These are phyloP conservation scores for Erithacus rubecula DNA, from an alignment of 2,797 vertebrate species.

Conservation along the genomic window DNA sequence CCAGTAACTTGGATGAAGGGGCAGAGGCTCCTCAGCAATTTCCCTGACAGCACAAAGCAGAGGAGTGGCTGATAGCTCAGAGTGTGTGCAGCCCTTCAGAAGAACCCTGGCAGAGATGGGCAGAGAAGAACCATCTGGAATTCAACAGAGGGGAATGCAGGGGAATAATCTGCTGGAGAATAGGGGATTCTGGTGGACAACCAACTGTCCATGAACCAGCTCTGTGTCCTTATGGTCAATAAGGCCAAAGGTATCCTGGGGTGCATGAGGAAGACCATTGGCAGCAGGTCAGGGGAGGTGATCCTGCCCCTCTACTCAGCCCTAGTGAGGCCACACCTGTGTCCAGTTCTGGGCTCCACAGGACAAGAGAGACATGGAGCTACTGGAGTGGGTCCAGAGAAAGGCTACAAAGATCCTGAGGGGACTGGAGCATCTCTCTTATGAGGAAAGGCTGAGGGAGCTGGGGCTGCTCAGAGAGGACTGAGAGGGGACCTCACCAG, in stretches of 20 bases:
- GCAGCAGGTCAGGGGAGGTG: fast-evolving
- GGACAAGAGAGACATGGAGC: no score
- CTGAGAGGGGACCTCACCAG: neutral
- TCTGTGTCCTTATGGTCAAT: no score
- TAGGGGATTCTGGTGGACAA: neutral
- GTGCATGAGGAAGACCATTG: neutral
- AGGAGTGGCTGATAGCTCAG: fast-evolving
- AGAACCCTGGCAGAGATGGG: fast-evolving
- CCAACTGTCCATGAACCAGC: neutral
- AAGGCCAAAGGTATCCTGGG: neutral
- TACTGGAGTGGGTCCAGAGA: no score
- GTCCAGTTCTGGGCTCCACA: no score
- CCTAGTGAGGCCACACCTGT: neutral
- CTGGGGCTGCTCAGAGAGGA: neutral
- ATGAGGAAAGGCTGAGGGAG: neutral
- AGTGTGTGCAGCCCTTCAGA: neutral
- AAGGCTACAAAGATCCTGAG: no score
- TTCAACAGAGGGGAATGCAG: neutral
- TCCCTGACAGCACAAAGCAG: neutral
- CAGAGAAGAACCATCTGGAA: neutral
- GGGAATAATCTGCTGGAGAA: neutral
- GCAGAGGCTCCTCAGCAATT: neutral
- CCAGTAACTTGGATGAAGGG: neutral
- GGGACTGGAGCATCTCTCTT: no score
- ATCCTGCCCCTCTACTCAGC: neutral